Evolutionary conservation across 64 coral and sea anemone genomes (phyloP).

Genomic region (Montipora foliosa): DNA sequence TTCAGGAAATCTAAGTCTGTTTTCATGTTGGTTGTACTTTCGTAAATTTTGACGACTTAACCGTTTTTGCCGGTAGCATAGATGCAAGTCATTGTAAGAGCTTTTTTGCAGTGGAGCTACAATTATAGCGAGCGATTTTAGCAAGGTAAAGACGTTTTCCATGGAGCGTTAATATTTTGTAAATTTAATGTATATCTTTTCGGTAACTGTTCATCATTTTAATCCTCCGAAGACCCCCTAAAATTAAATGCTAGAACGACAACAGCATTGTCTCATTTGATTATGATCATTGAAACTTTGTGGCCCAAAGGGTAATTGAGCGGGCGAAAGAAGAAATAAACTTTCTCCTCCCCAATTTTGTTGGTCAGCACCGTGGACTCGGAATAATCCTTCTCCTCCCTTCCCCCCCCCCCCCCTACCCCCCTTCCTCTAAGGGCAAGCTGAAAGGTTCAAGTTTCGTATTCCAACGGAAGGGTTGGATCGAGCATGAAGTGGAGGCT

Average conservation of each 20-base stretch:
- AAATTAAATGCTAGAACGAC: slow-evolving; percentile 10
- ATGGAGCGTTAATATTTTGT: not conserved
- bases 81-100: not conserved
- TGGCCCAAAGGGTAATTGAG: too few species aligned
- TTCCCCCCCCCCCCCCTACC: too few species aligned
- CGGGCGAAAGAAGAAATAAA: too few species aligned
- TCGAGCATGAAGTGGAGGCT: too few species aligned
- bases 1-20: not conserved
- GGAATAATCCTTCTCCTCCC: too few species aligned
- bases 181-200: not conserved
- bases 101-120: too few species aligned
- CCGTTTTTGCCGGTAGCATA: not conserved
- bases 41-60: not conserved
- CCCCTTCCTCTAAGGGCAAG: too few species aligned
- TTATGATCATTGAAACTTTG: too few species aligned
- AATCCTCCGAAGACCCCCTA: not conserved
- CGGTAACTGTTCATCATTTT: slow-evolving; percentile 6
- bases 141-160: not conserved
- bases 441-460: too few species aligned
- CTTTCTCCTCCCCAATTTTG: too few species aligned
- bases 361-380: too few species aligned
- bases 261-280: not conserved
- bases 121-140: not conserved
- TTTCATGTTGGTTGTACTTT: not conserved
- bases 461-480: too few species aligned